Base-by-base conservation (phyloP, 2,797 vertebrate genomes). In the Intellagama lesueurii region DNA sequence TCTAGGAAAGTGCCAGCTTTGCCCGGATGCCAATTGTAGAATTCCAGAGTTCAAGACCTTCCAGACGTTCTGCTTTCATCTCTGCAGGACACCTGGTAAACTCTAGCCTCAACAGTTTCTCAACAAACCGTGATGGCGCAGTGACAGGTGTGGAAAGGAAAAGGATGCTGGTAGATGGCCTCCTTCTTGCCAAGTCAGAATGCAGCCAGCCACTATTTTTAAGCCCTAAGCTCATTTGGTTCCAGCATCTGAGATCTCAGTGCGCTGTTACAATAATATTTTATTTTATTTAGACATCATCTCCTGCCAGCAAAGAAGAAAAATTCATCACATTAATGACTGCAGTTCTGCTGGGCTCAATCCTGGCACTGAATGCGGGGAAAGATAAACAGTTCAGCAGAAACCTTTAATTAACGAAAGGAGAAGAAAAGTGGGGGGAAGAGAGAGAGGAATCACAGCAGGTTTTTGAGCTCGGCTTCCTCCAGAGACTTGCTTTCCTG, bases 141-240 rank as follows among this genome's bases (percentile, higher is more conserved):
- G 85, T 85, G 87, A 17, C 83, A 89, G 87, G 60, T 64, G 60
- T 5, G 52, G 52, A 3, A 87, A 66, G 49, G 93, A 79, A 75
- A 75, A 85, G 30, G 76, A 19, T 69, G 1, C 30, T 90, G 35
- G 72, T 24, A 1, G 17, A 79, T 49, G 72, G 69, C 64, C 32
- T n/a, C 81, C 14, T 73, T 81, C 32, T 52, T 89, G 68, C 47
- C 2, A 14, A 17, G 14, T 83, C 47, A 24, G 64, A 9, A 3
- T 11, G 7, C 6, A n/a, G 30, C 19, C 17, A n/a, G 56, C 30
- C 1, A 56, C 0, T 30, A 91, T 68, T 79, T 17, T 32, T 9
- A 40, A 88, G 44, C 17, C 14, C 0, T 40, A 0, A 81, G 83
- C 66, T 72, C 1, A 16, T 87, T 88, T 68, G 28, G 17, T 80